Evolutionary conservation across 2,888 invertebrate genomes (phyloP).

Genomic region (Macaria notata): DNA sequence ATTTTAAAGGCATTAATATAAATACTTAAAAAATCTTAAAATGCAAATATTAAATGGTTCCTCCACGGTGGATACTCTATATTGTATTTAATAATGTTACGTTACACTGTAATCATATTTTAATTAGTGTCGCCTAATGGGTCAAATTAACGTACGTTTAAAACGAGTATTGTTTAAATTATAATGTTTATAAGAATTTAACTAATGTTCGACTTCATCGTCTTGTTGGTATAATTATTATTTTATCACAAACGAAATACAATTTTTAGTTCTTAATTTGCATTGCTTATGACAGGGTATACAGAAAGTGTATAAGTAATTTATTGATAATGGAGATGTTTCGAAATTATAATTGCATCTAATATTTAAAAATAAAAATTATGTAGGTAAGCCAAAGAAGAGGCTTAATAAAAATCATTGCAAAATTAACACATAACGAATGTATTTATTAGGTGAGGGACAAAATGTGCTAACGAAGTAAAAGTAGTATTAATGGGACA

Average conservation of each 20-base stretch:
- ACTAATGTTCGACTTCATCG: constrained; percentile 3
- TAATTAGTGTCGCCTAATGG: constrained; percentile 14
- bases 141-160: constrained; percentile 15
- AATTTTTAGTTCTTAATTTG: constrained; percentile 7
- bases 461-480: too few species aligned
- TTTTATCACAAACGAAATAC: background rate
- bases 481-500: too few species aligned
- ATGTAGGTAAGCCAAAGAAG: too few species aligned
- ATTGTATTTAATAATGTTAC: constrained; percentile 16
- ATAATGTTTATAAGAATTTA: constrained; percentile 8
- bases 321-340: too few species aligned
- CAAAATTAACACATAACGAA: too few species aligned
- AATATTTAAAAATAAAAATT: too few species aligned
- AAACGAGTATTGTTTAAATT: constrained; percentile 15
- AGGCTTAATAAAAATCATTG: too few species aligned
- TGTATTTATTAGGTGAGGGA: too few species aligned
- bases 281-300: constrained; percentile 29
- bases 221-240: constrained; percentile 10
- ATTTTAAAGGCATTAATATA: too few species aligned
- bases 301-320: background rate
- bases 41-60: constrained; percentile 2
- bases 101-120: constrained; percentile 9
- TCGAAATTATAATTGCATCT: too few species aligned
- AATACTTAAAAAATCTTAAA: too few species aligned
- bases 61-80: constrained; percentile 6